Evolutionary conservation across 1,140 invertebrate genomes (phyloP), one percentile per base, ranked within the genome.

Genomic region (Psix sp.): DNA sequence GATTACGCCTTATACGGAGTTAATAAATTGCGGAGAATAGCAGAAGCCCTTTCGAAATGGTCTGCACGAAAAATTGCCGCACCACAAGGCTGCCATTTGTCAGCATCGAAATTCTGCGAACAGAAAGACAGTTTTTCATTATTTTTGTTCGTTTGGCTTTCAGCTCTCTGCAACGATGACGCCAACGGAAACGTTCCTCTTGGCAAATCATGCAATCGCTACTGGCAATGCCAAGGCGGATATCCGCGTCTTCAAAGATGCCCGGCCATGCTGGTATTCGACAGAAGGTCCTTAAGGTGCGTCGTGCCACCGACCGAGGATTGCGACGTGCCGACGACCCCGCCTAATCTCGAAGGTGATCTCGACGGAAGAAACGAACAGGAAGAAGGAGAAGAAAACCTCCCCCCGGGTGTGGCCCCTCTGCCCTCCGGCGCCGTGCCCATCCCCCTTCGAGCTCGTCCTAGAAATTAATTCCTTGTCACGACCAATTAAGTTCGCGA

Each of bases 141-240:
- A n/a, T n/a, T n/a, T n/a, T n/a, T n/a, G n/a, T n/a, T n/a, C n/a
- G n/a, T n/a, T n/a, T n/a, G n/a, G n/a, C n/a, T 42, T 54, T 26
- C 86, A 96, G 95, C 95, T 65, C 90, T 97, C 9, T 96, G 95
- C 84, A 96, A 96, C 82, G 94, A 96, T 49, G 94, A 95, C 74
- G 89, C 94, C 17, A 94, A 95, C 80, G 93, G 93, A 54, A 92
- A 92, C 74, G 91, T 92, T 3, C 90, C 90, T 0, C 84, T 94
- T 16, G 95, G 95, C 73, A 96, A 96, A 86, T 96, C 94, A 2
- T 97, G 95, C 89, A 96, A 96, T 86, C 89, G 95, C 16, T 97
- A 96, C 86, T 97, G 95, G 95, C 93, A 96, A 76, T 97, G 95
- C 79, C 95, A 96, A 83, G 95, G 95, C 20, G 95, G 95, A 2